Evolutionary conservation across 2,888 invertebrate species (phyloP).

Genomic region (Idaea biselata): DNA sequence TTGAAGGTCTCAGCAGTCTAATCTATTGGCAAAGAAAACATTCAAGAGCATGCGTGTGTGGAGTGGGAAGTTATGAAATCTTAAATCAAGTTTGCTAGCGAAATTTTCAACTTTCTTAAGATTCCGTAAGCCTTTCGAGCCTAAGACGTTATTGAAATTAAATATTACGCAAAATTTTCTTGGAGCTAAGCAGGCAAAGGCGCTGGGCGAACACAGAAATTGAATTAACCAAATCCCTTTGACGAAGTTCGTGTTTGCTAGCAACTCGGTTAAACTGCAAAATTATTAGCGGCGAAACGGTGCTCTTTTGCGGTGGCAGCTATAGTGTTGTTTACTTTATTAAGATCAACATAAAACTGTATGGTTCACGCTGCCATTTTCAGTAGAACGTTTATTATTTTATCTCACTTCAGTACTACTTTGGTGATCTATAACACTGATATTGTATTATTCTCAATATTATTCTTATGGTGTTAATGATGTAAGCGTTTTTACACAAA

Average conservation of each 20-base stretch:
- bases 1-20: conserved; percentile 17
- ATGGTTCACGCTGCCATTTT: neutral
- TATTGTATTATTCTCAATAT: neutral
- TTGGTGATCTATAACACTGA: neutral
- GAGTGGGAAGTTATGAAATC: conserved; percentile 31
- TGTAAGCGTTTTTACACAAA: neutral
- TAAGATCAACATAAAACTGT: conserved; percentile 31
- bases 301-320: conserved; percentile 37
- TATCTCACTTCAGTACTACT: neutral
- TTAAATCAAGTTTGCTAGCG: conserved; percentile 42
- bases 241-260: conserved; percentile 62
- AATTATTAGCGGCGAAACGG: conserved; percentile 54
- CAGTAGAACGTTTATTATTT: neutral
- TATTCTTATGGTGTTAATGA: too few species aligned
- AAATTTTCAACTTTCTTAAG: conserved; percentile 43
- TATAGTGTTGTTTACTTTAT: conserved; percentile 36
- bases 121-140: conserved; percentile 50
- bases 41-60: conserved; percentile 29
- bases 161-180: conserved; percentile 64
- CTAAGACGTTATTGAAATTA: conserved; percentile 61
- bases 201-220: conserved; percentile 62
- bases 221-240: conserved; percentile 68
- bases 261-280: conserved; percentile 54
- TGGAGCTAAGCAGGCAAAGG: conserved; percentile 52
- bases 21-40: conserved; percentile 24